These are phyloP conservation scores for Sus scrofa DNA, from an alignment of 2,113 vertebrate genomes.

Conservation along the genomic window T2T-Sscrofa CM000824.6:103156001-103156500, in stretches of 20 bases:
- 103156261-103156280: neutral
- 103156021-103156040: neutral
- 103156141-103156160: neutral
- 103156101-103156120: neutral
- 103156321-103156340: neutral
- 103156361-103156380: neutral
- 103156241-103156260: neutral
- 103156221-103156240: neutral
- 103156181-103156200: neutral
- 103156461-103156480: neutral
- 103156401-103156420: accelerated
- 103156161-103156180: neutral
- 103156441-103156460: neutral
- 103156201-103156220: neutral
- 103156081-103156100: conserved; percentile 9
- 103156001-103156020: neutral
- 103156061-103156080: neutral
- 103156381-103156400: neutral
- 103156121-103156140: neutral
- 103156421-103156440: neutral
- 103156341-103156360: neutral
- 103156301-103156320: neutral
- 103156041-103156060: neutral
- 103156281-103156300: neutral
- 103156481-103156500: neutral